Percentiles rank a stretch among this genome's conserved stretches.
Conservation (phyloP, 2,888 invertebrate species). For the Drosophila colorata region DNA sequence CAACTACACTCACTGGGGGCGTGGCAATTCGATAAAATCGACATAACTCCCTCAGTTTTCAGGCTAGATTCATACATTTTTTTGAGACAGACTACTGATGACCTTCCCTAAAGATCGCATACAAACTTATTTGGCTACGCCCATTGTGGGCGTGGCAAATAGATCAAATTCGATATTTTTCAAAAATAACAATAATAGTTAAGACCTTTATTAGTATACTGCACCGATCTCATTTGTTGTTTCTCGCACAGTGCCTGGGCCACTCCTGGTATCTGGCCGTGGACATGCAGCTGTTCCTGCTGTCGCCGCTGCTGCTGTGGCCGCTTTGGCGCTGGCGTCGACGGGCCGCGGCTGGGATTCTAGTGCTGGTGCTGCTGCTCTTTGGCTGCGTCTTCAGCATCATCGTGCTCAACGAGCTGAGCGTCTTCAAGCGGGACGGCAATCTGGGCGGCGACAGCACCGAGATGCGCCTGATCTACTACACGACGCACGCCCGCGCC, state of each 20-base stretch:
- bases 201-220: no score
- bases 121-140: no score
- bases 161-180: no score
- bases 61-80: no score
- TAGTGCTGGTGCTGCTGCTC: constrained; percentile 65
- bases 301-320: constrained; percentile 86
- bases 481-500: constrained; percentile 70
- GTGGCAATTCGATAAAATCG: no score
- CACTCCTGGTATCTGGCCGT: constrained; percentile 87
- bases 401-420: constrained; percentile 61
- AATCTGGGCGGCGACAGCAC: constrained; percentile 39
- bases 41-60: no score
- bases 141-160: no score
- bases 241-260: constrained; percentile 83
- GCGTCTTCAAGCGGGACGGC: constrained; percentile 37
- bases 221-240: no score
- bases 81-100: no score
- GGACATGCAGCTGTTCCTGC: constrained; percentile 86
- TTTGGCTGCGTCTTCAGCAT: constrained; percentile 71
- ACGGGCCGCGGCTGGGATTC: constrained; percentile 55
- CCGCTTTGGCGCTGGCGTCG: constrained; percentile 84
- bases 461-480: constrained; percentile 60
- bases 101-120: no score
- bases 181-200: no score
- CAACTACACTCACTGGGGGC: no score